Conservation (phyloP, 2,113 vertebrate species). For the Illadopsis cleaveri region DNA sequence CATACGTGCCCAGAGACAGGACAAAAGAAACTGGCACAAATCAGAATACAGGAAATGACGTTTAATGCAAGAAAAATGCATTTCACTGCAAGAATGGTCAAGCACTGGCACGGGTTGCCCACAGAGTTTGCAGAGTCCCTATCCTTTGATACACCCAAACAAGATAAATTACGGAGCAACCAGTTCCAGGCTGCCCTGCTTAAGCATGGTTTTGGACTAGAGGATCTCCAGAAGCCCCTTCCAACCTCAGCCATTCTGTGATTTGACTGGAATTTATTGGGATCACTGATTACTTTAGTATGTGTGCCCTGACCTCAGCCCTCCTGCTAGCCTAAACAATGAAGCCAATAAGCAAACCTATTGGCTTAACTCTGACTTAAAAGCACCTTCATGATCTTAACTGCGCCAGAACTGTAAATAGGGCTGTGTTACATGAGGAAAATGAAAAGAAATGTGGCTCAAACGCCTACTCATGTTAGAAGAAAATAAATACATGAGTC, state of each 20-base stretch:
- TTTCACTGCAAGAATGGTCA: not conserved
- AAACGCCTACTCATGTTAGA: not conserved
- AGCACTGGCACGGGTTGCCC: not conserved
- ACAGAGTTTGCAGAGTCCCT: not conserved
- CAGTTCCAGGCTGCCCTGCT: not conserved
- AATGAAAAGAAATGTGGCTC: slow-evolving; percentile 12
- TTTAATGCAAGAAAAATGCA: not conserved
- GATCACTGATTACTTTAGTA: not conserved
- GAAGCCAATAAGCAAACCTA: not conserved
- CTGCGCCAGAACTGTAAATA: slow-evolving; percentile 7
- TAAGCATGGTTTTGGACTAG: not conserved
- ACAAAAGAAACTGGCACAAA: not conserved
- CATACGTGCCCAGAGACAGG: not conserved
- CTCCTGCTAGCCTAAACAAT: slow-evolving; percentile 15
- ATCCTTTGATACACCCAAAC: not conserved
- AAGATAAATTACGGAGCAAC: not conserved
- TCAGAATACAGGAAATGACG: rapidly evolving
- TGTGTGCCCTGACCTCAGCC: not conserved
- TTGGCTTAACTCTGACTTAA: not conserved
- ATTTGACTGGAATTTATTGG: not conserved
- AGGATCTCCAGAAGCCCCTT: rapidly evolving
- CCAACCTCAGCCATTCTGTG: not conserved
- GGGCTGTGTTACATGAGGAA: not conserved
- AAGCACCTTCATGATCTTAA: not conserved
- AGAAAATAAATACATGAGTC: not conserved